Evolutionary conservation across 2,888 invertebrate species (phyloP).

Genomic region (Ptilodon capucinus): DNA sequence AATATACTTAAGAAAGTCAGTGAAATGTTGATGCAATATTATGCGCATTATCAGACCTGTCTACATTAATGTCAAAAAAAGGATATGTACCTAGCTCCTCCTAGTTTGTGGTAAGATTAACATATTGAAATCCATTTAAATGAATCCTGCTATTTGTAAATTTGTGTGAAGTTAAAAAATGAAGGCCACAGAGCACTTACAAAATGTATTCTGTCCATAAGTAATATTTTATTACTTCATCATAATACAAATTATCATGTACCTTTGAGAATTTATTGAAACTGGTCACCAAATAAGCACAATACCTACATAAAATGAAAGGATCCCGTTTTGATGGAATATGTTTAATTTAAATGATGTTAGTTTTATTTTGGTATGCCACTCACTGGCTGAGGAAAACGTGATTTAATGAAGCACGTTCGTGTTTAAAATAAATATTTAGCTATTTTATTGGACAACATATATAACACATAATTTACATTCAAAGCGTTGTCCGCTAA

Average conservation of each 20-base stretch:
- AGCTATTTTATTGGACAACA: slow-evolving; percentile 12
- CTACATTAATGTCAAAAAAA: too few species aligned
- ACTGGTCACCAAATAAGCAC: not conserved
- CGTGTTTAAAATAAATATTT: slow-evolving; percentile 19
- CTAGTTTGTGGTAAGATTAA: too few species aligned
- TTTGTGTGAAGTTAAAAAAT: too few species aligned
- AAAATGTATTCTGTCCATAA: too few species aligned
- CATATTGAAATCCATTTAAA: too few species aligned
- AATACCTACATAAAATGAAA: not conserved
- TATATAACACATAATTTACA: slow-evolving; percentile 18
- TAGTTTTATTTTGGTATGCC: slow-evolving; percentile 32
- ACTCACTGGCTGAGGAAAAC: slow-evolving; percentile 32
- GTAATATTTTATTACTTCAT: not conserved
- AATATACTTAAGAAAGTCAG: too few species aligned
- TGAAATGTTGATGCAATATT: too few species aligned
- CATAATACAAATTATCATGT: not conserved
- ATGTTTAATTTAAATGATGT: slow-evolving; percentile 11
- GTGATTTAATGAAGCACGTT: slow-evolving; percentile 22
- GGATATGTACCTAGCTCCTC: too few species aligned
- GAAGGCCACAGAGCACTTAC: too few species aligned
- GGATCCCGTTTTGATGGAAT: not conserved
- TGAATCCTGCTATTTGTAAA: too few species aligned
- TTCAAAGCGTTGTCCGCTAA: slow-evolving; percentile 13
- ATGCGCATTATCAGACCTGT: too few species aligned
- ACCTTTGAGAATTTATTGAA: too few species aligned